Base-by-base conservation (phyloP, 1,140 invertebrate species). In the Anthonomus grandis region DNA sequence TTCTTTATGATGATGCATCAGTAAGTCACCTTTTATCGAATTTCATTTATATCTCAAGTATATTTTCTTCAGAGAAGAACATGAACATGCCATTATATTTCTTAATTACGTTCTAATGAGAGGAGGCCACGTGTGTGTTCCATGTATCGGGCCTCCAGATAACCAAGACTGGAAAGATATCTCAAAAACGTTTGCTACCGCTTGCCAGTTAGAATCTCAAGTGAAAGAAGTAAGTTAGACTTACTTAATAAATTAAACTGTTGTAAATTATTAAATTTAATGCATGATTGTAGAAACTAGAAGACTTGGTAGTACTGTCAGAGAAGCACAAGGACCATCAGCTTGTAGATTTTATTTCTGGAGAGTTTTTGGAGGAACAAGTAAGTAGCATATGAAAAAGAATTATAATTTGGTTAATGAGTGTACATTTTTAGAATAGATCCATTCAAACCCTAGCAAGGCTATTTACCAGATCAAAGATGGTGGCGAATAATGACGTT, bases 41-140 rank as follows among this genome's bases (percentile, higher is more conserved):
- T 10, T 41, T 15, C 17, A 8, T 41, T 45, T 15, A 15, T 4
- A n/a, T 34, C 2, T 3, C 23, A 8, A 36, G 3, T 24, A 5
- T 23, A 25, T 18, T 10, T 55, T 24, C 22, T 49, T 3, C 19
- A 59, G 57, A 31, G 91, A 93, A 65, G 90, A 93, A 74, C 78
- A 83, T 2, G 83, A 84, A 52, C 89, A 93, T 68, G 89, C 86
- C 0, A 80, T 85, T 72, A 81, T 80, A 64, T 76, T 87, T 5
- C 84, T 93, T 74, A 80, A 81, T 44, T 95, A 92, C 69, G 83
- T 89, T 73, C 89, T 90, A 67, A 83, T 85, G 66, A 76, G 92
- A 19, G 92, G 92, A 10, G 92, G 91, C 1, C 70, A 76, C 9
- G 79, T 92, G 5, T 55, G 68, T 18, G 66, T 85, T 5, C 63